Evolutionary conservation across 2,888 invertebrate species (phyloP).

Genomic region (Hybos culiciformis): DNA sequence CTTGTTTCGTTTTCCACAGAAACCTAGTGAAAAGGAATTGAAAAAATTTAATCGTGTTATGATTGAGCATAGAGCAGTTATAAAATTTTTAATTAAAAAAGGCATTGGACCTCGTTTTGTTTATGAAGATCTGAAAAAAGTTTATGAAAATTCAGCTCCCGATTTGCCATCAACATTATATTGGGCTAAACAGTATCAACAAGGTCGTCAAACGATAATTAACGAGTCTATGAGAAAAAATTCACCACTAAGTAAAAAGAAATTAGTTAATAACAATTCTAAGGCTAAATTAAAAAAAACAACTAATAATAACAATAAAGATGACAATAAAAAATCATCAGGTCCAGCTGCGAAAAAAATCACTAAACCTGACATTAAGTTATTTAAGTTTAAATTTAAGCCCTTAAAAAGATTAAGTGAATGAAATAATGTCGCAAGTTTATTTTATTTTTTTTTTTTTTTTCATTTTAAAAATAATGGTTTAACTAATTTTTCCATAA

Average conservation of each 20-base stretch:
- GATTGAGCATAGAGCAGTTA: constrained; percentile 9
- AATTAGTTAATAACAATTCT: too few species aligned
- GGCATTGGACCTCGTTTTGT: neutral
- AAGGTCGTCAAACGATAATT: constrained; percentile 7
- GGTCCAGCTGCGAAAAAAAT: too few species aligned
- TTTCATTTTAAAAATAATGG: too few species aligned
- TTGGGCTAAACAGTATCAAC: constrained; percentile 7
- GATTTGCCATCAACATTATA: neutral
- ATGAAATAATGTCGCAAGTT: neutral
- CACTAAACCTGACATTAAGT: too few species aligned
- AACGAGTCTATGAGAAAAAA: constrained; percentile 3
- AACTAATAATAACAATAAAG: too few species aligned
- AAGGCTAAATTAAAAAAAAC: too few species aligned
- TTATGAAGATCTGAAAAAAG: constrained; percentile 4
- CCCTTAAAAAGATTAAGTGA: neutral
- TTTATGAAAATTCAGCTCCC: constrained; percentile 3
- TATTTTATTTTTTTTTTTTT: too few species aligned
- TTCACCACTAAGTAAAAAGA: neutral
- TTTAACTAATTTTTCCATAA: too few species aligned
- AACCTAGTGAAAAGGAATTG: neutral
- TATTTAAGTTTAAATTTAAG: neutral
- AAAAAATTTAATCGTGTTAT: constrained; percentile 6
- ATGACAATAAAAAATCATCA: too few species aligned
- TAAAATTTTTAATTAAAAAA: constrained; percentile 8
- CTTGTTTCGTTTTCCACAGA: too few species aligned